These are phyloP conservation scores for Cochlearius cochlearius DNA, from an alignment of 2,113 vertebrate genomes.

Conservation along the genomic window DNA sequence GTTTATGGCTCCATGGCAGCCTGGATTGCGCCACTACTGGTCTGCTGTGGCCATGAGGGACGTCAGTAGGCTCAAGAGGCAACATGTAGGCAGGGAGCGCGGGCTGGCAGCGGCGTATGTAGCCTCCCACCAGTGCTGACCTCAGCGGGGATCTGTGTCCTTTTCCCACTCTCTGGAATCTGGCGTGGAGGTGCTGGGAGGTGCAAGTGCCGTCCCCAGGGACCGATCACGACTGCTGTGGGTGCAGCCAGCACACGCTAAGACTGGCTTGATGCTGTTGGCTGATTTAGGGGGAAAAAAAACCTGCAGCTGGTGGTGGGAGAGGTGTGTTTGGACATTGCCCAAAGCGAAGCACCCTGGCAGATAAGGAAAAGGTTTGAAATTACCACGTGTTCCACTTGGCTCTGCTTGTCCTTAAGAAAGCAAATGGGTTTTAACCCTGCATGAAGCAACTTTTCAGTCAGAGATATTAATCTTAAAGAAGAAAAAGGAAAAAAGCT, in stretches of 20 bases:
- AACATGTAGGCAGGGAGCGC: not conserved
- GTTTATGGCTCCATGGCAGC: not conserved
- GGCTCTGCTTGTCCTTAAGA: not conserved
- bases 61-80: not conserved
- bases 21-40: not conserved
- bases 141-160: not conserved
- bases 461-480: not conserved
- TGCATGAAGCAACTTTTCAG: not conserved
- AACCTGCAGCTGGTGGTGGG: not conserved
- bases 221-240: accelerated
- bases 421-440: not conserved
- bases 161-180: not conserved
- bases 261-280: not conserved
- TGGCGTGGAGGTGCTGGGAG: not conserved
- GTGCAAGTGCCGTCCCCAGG: not conserved
- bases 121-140: accelerated
- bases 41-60: not conserved
- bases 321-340: not conserved
- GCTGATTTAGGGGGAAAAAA: not conserved
- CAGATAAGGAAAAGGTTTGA: not conserved
- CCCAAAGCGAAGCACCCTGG: not conserved
- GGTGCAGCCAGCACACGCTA: not conserved
- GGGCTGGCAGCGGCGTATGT: accelerated
- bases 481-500: not conserved
- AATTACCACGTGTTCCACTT: not conserved